Percentiles rank a stretch among this genome's conserved stretches.
Conservation (phyloP, 2,113 vertebrate species). For the Equus quagga region DNA sequence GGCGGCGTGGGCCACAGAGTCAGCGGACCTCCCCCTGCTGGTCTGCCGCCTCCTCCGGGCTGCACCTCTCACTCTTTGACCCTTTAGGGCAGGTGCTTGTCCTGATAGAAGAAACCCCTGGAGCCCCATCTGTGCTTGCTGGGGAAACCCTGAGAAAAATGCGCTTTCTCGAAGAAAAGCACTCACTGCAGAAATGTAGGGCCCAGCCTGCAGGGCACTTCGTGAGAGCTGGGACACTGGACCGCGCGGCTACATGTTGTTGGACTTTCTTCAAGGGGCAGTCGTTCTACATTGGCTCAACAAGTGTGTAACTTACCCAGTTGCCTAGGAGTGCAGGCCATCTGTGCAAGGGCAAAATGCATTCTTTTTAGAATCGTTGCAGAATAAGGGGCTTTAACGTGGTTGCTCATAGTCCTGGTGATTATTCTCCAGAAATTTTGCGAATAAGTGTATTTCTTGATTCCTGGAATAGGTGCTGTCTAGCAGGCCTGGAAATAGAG, state of each 20-base stretch:
- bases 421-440: conserved; percentile 52
- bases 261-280: background rate
- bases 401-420: background rate
- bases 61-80: background rate
- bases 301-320: background rate
- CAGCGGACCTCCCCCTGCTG: background rate
- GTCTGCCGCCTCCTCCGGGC: background rate
- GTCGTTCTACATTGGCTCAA: background rate
- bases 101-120: background rate
- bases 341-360: background rate
- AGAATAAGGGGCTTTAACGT: background rate
- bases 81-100: background rate
- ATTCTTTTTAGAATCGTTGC: conserved; percentile 2
- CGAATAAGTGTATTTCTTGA: background rate
- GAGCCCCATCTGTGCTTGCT: background rate
- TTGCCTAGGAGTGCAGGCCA: background rate
- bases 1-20: fast-evolving
- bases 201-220: background rate
- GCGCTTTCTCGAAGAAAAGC: background rate
- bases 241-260: background rate
- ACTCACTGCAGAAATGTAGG: background rate
- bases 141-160: conserved; percentile 19
- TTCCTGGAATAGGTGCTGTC: conserved; percentile 47
- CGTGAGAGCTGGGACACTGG: background rate
- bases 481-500: conserved; percentile 62